Conservation (phyloP, 2,797 vertebrate species). For the Erithacus rubecula region DNA sequence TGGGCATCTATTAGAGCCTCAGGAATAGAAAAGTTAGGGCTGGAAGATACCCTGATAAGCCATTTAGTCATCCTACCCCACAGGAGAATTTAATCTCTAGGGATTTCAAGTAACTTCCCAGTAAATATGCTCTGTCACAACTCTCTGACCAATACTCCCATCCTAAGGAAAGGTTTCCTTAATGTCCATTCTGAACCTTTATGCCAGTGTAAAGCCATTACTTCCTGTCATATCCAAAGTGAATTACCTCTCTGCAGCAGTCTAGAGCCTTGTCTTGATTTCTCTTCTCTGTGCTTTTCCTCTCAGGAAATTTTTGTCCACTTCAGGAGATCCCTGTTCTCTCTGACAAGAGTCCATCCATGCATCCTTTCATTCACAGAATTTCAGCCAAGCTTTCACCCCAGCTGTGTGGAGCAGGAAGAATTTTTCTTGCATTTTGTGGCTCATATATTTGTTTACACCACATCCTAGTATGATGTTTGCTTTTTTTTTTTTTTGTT, state of each 20-base stretch:
- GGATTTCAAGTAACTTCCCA: neutral
- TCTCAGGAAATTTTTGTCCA: rapidly evolving
- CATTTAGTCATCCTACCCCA: neutral
- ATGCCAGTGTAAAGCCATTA: neutral
- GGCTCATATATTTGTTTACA: neutral
- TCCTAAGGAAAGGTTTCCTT: neutral
- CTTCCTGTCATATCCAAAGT: neutral
- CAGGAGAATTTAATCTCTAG: neutral
- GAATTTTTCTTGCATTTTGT: neutral
- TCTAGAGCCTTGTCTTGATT: neutral
- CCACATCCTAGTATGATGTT: neutral
- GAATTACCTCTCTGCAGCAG: neutral
- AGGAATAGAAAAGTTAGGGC: neutral
- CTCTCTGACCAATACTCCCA: neutral
- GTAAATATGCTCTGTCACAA: neutral
- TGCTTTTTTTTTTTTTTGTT: neutral
- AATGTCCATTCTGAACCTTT: neutral
- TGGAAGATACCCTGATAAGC: neutral
- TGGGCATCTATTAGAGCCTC: neutral
- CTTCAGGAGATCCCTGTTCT: neutral
- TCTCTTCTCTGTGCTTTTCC: neutral
- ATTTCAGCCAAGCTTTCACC: neutral
- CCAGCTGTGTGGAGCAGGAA: neutral
- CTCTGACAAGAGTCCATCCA: neutral
- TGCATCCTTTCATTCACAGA: neutral